Evolutionary conservation across 1,140 invertebrate species (phyloP).

Genomic region (Zaprionus gabonicus): DNA sequence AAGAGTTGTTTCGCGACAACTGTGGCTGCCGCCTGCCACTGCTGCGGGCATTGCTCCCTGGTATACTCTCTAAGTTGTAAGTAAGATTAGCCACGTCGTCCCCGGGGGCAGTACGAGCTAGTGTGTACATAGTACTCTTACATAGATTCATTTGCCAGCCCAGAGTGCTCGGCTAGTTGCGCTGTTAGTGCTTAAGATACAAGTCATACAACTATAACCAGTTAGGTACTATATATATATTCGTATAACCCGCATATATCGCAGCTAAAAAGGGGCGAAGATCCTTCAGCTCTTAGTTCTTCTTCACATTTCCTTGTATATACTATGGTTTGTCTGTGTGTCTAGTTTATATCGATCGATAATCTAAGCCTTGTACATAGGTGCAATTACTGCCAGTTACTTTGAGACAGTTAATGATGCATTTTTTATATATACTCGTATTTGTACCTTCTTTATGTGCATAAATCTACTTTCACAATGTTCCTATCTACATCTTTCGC

Average conservation of each 20-base stretch:
- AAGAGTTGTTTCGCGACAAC: constrained; percentile 27
- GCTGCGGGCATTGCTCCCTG: constrained; percentile 27
- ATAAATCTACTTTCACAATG: constrained; percentile 25
- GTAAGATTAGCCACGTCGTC: constrained; percentile 64
- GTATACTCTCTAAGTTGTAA: constrained; percentile 67
- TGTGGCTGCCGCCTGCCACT: constrained; percentile 14
- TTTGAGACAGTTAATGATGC: not conserved
- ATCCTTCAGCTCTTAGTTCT: not conserved
- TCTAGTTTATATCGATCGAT: constrained; percentile 5
- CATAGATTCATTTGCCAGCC: constrained; percentile 46
- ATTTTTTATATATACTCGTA: not conserved
- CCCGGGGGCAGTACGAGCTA: constrained; percentile 44
- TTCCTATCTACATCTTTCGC: constrained; percentile 26
- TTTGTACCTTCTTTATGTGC: not conserved
- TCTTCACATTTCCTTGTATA: not conserved
- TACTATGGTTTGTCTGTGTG: constrained; percentile 7
- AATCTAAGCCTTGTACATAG: constrained; percentile 39
- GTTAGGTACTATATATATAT: constrained; percentile 36
- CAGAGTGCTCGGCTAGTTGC: constrained; percentile 13
- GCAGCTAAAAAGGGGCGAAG: not conserved
- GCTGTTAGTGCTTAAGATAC: constrained; percentile 10
- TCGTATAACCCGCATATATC: constrained; percentile 3
- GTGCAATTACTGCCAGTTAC: constrained; percentile 1
- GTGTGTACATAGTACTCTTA: constrained; percentile 65
- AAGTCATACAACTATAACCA: constrained; percentile 28